Conservation (phyloP, 2,888 invertebrate species). For the Xanthorhoe spadicearia region DNA sequence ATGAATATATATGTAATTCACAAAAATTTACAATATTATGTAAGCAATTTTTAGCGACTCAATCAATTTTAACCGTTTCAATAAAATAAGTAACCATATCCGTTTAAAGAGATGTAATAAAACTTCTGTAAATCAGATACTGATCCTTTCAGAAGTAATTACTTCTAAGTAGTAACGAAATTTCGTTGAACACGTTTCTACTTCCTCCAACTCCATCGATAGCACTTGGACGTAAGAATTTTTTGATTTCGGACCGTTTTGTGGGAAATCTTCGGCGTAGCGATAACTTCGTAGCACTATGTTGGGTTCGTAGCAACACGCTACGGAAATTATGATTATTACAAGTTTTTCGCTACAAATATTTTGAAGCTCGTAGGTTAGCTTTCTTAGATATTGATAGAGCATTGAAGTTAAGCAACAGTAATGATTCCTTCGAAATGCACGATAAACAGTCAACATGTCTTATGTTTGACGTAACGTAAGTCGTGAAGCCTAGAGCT, state of each 20-base stretch:
- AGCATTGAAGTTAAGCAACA: too few species aligned
- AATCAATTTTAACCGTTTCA: not conserved
- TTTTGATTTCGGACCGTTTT: conserved; percentile 20
- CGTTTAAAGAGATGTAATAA: conserved; percentile 12
- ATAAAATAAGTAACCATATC: conserved; percentile 8
- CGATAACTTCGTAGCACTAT: conserved; percentile 8
- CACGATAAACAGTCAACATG: too few species aligned
- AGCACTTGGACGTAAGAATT: conserved; percentile 22
- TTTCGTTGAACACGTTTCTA: conserved; percentile 23
- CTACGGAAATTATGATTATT: not conserved
- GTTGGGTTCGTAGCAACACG: conserved; percentile 8
- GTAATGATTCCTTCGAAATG: too few species aligned
- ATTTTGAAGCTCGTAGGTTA: too few species aligned
- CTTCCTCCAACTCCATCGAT: conserved; percentile 22
- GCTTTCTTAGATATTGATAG: too few species aligned
- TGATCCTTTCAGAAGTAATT: conserved; percentile 24
- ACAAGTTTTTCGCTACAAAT: too few species aligned
- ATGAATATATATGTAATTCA: not conserved
- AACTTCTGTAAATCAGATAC: conserved; percentile 23
- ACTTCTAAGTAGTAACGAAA: too few species aligned
- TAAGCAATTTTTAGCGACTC: too few species aligned
- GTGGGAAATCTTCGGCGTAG: conserved; percentile 12
- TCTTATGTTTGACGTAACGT: too few species aligned
- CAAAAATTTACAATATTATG: not conserved
- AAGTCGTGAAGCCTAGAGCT: too few species aligned